Evolutionary conservation across 2,113 vertebrate species (phyloP).

Genomic region (Motacilla tschutschensis): DNA sequence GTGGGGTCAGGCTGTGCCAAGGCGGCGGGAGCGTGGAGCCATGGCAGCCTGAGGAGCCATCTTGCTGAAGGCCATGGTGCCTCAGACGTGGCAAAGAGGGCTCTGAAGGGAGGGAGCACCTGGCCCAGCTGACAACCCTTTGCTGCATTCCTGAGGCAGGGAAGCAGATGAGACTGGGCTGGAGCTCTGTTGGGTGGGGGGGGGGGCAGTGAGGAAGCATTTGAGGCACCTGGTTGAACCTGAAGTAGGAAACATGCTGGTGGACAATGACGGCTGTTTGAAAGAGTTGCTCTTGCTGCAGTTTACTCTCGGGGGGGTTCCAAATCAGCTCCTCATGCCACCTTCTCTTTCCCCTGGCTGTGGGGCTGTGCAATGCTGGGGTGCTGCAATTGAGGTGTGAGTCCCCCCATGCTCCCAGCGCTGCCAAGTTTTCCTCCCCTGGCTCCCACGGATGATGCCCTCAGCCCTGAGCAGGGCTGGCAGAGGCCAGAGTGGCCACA

Average conservation of each 20-base stretch:
- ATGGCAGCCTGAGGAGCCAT: background rate
- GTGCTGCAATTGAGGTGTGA: rapidly evolving
- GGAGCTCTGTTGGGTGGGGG: background rate
- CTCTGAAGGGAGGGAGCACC: background rate
- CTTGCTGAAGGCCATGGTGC: background rate
- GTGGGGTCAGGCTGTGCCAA: background rate
- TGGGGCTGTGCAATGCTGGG: rapidly evolving
- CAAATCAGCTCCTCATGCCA: background rate
- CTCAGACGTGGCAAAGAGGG: rapidly evolving
- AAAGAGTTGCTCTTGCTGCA: background rate
- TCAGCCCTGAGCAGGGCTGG: background rate
- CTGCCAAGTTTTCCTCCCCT: background rate
- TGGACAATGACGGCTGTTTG: background rate
- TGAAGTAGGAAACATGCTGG: background rate
- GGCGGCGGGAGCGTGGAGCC: rapidly evolving
- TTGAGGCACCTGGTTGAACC: background rate
- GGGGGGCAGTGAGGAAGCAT: background rate
- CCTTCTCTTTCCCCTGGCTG: background rate
- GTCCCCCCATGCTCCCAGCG: background rate
- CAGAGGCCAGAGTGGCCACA: rapidly evolving
- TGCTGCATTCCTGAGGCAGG: rapidly evolving
- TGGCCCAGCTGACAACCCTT: background rate
- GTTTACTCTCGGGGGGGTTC: background rate
- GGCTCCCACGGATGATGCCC: background rate
- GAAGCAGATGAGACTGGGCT: background rate